Evolutionary conservation across 1,140 invertebrate species (phyloP).

Genomic region (Ceratosolen solmsi): DNA sequence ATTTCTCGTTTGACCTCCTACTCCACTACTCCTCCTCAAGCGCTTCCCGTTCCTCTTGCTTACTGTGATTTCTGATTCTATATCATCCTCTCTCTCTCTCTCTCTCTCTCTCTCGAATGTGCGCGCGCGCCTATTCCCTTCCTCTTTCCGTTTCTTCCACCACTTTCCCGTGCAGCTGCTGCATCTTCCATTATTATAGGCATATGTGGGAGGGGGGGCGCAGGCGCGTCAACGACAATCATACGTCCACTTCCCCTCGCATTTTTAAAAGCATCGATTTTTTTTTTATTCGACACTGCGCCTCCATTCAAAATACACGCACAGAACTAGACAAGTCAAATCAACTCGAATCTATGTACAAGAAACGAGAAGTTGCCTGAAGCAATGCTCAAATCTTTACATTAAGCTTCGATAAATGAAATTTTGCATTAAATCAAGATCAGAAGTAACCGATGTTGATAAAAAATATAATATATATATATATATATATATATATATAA

Average conservation of each 20-base stretch:
- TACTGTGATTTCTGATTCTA: constrained; percentile 36
- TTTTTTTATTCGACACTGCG: neutral
- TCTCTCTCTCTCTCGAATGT: constrained; percentile 37
- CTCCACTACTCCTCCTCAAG: constrained; percentile 9
- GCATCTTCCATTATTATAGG: neutral
- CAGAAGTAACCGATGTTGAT: no score
- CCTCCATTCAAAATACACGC: neutral
- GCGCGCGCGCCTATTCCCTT: neutral
- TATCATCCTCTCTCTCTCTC: constrained; percentile 17
- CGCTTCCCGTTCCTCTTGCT: constrained; percentile 14
- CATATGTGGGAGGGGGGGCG: neutral
- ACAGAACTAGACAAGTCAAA: neutral
- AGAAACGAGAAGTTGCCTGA: neutral
- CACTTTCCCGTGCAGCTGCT: no score
- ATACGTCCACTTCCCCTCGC: neutral
- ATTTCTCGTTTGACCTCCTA: constrained; percentile 39
- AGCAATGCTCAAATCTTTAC: no score
- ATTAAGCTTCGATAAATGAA: no score
- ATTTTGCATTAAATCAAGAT: no score
- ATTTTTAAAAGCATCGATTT: constrained; percentile 8
- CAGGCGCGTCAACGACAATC: neutral
- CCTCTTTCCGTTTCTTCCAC: constrained; percentile 17
- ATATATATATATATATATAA: no score
- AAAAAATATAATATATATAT: no score
- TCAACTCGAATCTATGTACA: neutral